Base-by-base conservation (phyloP, 1,140 invertebrate genomes). In the Bombus turneri region DNA sequence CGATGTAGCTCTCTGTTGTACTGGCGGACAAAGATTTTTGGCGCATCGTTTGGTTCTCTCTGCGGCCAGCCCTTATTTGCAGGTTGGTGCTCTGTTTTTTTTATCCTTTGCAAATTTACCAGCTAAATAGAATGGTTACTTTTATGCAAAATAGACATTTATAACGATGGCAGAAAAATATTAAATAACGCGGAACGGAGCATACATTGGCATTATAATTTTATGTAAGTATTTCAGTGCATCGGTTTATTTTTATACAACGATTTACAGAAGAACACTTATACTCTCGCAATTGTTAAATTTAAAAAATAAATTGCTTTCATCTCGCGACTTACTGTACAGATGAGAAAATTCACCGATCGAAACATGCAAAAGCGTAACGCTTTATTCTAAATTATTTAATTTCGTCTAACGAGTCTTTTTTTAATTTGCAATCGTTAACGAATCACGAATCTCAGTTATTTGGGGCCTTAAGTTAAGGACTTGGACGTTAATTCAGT, bases 11-110 rank as follows among this genome's bases (percentile, higher is more conserved):
- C 89, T 94, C 34, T 94, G 93, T 77, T 94, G 94, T 76, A 91
- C 92, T 2, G 93, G 92, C 18, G 93, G 92, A 3, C 92, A 93
- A n/a, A 92, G 87, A 73, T 94, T 95, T 82, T 75, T 93, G 22
- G 96, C 94, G 5, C 94, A 95, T 87, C 91, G 94, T 0, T 72
- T 95, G 31, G 94, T 95, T 9, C 87, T 95, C 1, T 94, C 94
- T 1, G 94, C 94, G 0, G 93, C 93, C 22, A 95, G 94, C 84
- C 92, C 93, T 69, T 95, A 95, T 81, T 80, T 94, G 28, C 93
- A 94, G 88, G 94, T 94, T 37, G 78, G 88, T 91, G 66, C 5
- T 57, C 13, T 28, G 34, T 41, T 57, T 41, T 31, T 31, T n/a
- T 25, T 25, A 3, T 31, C 1, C 9, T 57, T 57, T 37, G 28